phyloP scores from a whole-genome alignment of 2,888 invertebrate genomes.

The Caenorhabditis sp. region DNA sequence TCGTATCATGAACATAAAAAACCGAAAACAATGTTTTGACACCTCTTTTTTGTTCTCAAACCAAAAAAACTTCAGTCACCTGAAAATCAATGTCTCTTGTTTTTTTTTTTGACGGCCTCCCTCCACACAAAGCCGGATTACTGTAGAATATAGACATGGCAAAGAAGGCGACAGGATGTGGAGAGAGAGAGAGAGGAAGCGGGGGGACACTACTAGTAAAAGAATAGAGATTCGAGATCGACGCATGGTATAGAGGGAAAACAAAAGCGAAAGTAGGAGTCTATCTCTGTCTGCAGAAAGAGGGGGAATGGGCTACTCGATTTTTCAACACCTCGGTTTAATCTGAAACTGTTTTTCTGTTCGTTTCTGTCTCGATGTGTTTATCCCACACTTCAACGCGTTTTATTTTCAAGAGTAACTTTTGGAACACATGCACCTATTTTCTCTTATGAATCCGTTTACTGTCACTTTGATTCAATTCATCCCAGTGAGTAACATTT shows the following conservation, averaged over 20 bases:
- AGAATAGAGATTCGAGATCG: conserved; percentile 38
- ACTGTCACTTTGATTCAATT: no score
- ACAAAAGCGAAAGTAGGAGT: conserved; percentile 25
- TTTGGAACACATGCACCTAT: no score
- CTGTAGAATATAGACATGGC: conserved; percentile 37
- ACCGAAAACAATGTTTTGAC: conserved; percentile 45
- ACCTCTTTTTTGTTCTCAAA: conserved; percentile 13
- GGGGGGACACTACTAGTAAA: conserved; percentile 1
- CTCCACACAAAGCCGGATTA: conserved; percentile 60
- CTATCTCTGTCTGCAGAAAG: conserved; percentile 23
- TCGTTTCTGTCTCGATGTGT: not conserved
- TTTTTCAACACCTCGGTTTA: conserved; percentile 12
- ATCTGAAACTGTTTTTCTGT: conserved; percentile 36
- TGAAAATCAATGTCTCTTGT: conserved; percentile 56
- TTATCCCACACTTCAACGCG: not conserved
- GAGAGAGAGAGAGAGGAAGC: no score
- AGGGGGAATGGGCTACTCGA: not conserved
- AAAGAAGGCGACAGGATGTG: not conserved
- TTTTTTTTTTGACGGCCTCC: conserved; percentile 35
- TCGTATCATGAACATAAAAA: conserved; percentile 1
- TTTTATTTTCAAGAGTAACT: not conserved
- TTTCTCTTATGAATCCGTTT: no score
- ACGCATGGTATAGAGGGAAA: conserved; percentile 5
- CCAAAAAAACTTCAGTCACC: not conserved
- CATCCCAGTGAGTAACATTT: no score